Base-by-base conservation (phyloP, 2,797 vertebrate genomes). In the Enteromius mattozi region DNA sequence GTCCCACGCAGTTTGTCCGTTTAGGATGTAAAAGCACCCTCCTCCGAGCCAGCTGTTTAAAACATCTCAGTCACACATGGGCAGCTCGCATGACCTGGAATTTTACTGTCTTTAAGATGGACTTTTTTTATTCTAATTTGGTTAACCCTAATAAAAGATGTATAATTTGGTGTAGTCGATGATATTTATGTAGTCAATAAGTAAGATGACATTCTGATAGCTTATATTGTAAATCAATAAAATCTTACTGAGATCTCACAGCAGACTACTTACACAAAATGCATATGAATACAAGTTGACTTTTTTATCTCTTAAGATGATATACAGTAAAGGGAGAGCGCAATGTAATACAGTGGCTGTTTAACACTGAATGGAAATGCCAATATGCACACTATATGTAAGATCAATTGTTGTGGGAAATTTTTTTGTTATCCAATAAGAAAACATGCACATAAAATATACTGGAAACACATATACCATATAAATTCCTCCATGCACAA, bases 21-120 rank as follows among this genome's bases (percentile, higher is more conserved):
- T 82, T 42, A 78, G 40, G 70, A 84, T 27, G 71, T 79, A 63
- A 68, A 87, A 82, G 45, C 47, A 6, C 59, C 75, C 45, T 27
- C 16, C 27, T 33, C 37, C 8, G 49, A 47, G 35, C 54, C 81
- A 78, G 24, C 40, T 71, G 47, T 79, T 80, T 70, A 70, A 42
- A 72, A 61, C n/a, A 13, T 70, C 0, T 27, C 33, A 35, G 19
- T 72, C 40, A 49, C 12, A 72, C 4, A 74, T 19, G 12, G 14
- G 21, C 33, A 35, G 74, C 13, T 77, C 21, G 59, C 51, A 37
- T 33, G 45, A 74, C 71, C 71, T 51, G 71, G 19, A 21, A 74
- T 74, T 51, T 51, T 33, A 51, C 27, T 6, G 27, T 21, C 71
- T 74, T 51, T 5, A 51, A 72, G 16, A 9, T 17, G 1, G 6